These are phyloP conservation scores for Chaunax sp. DNA, from an alignment of 2,797 vertebrate genomes.

Conservation along the genomic window DNA sequence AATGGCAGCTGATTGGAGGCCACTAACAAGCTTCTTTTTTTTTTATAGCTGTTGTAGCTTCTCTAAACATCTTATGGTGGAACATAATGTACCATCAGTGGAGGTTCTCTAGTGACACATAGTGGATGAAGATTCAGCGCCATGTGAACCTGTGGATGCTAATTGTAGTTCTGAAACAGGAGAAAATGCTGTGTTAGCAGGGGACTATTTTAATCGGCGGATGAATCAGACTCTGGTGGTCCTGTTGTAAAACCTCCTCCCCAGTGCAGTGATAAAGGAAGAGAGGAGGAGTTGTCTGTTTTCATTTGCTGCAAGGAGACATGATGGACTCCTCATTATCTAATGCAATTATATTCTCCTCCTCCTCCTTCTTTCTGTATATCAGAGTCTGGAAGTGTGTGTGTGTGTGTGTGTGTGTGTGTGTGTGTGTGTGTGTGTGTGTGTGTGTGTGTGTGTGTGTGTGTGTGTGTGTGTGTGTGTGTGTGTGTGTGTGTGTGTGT, in stretches of 20 bases:
- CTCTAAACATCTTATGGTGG: too few relatives aligned
- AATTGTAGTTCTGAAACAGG: too few relatives aligned
- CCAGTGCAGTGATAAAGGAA: slow-evolving; percentile 1
- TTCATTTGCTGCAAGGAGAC: slow-evolving; percentile 47
- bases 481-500: neutral
- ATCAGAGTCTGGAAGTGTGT: neutral
- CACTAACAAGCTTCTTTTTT: too few relatives aligned
- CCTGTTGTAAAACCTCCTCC: neutral
- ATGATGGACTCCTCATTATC: slow-evolving; percentile 66
- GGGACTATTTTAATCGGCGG: too few relatives aligned
- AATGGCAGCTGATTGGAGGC: too few relatives aligned
- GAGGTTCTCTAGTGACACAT: too few relatives aligned
- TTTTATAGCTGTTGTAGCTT: too few relatives aligned
- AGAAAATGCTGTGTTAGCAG: too few relatives aligned
- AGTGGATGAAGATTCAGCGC: too few relatives aligned
- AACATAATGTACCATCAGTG: too few relatives aligned
- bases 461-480: neutral
- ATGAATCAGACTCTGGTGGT: too few relatives aligned
- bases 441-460: neutral
- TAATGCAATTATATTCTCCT: slow-evolving; percentile 47
- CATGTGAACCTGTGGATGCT: too few relatives aligned
- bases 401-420: neutral
- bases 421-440: slow-evolving; percentile 10
- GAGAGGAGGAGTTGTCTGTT: slow-evolving; percentile 44
- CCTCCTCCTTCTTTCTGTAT: neutral